Evolutionary conservation across 92 coral and sea anemone genomes (phyloP).

Genomic region (Chrysogorgia sp.): DNA sequence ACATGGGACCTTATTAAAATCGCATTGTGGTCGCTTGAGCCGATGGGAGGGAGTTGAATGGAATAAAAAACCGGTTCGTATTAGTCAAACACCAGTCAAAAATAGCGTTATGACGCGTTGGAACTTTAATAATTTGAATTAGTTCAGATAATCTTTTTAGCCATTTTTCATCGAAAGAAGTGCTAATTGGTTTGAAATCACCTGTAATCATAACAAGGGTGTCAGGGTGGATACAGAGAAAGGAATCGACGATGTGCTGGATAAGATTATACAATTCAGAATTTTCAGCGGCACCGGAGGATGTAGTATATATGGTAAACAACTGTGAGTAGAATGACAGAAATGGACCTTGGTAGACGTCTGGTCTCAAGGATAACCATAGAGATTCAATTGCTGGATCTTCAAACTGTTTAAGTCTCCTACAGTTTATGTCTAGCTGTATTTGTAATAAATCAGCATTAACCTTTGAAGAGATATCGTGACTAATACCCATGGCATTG

Average conservation of each 20-base stretch:
- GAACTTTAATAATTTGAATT: constrained; percentile 1
- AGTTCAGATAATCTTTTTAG: neutral
- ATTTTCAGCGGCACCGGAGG: constrained; percentile 35
- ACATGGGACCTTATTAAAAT: neutral
- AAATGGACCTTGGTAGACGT: neutral
- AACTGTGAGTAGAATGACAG: constrained; percentile 23
- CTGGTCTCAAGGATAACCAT: too few species aligned
- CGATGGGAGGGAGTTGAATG: constrained; percentile 15
- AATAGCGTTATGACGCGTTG: constrained; percentile 9
- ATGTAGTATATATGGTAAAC: constrained; percentile 29
- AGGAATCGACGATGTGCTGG: constrained; percentile 4
- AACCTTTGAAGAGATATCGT: too few species aligned
- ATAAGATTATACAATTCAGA: constrained; percentile 13
- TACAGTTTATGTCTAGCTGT: too few species aligned
- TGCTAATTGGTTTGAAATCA: neutral
- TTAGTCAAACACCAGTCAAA: constrained; percentile 33
- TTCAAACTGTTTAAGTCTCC: too few species aligned
- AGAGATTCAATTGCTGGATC: too few species aligned
- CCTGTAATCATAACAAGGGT: neutral
- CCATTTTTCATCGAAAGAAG: neutral
- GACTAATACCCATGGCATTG: too few species aligned
- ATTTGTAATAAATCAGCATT: too few species aligned
- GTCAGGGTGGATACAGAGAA: neutral
- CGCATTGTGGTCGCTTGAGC: constrained; percentile 12
- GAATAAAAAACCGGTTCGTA: neutral